Evolutionary conservation across 2,797 vertebrate genomes (phyloP), one percentile per base, ranked within the genome.

Genomic region (Pogonophryne albipinna): DNA sequence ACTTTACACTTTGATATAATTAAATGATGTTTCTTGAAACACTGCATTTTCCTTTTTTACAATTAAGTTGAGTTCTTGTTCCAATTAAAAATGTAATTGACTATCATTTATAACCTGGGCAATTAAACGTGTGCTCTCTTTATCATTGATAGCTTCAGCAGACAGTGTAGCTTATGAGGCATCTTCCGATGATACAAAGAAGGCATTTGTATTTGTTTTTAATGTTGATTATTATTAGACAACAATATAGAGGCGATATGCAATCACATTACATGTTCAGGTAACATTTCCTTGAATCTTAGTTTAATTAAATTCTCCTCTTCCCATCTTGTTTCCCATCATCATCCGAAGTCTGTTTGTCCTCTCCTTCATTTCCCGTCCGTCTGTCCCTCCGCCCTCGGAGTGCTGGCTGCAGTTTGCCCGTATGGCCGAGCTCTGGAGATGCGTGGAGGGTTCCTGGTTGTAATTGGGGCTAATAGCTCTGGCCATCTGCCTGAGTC

Each of bases 401-500:
- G 16, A 71, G 69, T 13, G 74, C 66, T 19, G 27, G 19, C 57
- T 27, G 73, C 52, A 6, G 73, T 75, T 45, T n/a, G 64, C 64
- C 85, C 76, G 80, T 87, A 85, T 80, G 85, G 79, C 82, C n/a
- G 16, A 62, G 84, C 81, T 80, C 76, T 79, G 79, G 69, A 84
- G 83, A 80, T 50, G 74, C 4, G 19, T 75, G 80, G 77, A 87
- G 81, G 86, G 74, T 66, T 78, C 82, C 78, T 68, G 74, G 3
- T 82, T 84, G 70, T 92, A 91, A 92, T 78, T 50, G 80, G 73
- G 84, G 84, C 78, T 91, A 90, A 92, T 89, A 59, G 89, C 78
- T 80, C 78, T 87, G 90, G 89, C 90, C 83, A 87, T 89, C 88
- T 91, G 91, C 91, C 89, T 58, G 83, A 27, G 20, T 76, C 50